Base-by-base conservation (phyloP, 92 coral and sea anemone genomes). In the Zoanthus gigantus region DNA sequence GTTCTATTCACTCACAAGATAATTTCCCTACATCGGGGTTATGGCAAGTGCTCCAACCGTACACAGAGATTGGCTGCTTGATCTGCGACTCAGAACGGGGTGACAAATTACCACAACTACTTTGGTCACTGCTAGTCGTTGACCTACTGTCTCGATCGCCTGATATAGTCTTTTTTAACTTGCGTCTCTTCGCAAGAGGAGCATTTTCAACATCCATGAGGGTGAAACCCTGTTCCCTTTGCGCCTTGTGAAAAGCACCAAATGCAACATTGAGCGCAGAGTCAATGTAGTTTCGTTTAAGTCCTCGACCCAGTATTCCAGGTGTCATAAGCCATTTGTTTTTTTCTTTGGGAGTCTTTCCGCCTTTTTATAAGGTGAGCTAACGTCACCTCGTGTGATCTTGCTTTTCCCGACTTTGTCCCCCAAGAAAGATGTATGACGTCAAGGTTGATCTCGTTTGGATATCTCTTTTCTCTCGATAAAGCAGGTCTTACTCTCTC, bases 251-350 rank as follows among this genome's bases (percentile, higher is more conserved):
- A 66, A 97, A 97, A 1, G 99, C 99, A 8, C 90, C 93, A 65
- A 95, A 97, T 37, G 99, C 96, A 47, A 94, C 99, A 88, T 92
- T 95, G 9, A 97, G 90, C n/a, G 99, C 99, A n/a, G 95, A 93
- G 74, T 96, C 99, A 32, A 95, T 98, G 79, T 94, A 95, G 76
- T 98, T 97, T 72, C 99, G 92, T 95, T 97, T 97, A 60, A 91
- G 92, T 73, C 94, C 96, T 89, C 94, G 86, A 12, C 95, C 98
- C 37, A 97, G 84, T 80, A 97, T 91, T 23, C 98, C 99, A 16
- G 99, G 99, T 47, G 99, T 97, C 97, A 97, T 94, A 13, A 97
- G 96, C 7, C 23, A 23, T 23, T 23, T 23, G 23, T 23, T 23
- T 8, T 4, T 47, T 47, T 4, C 8, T 47, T 47, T 8, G 0